Conservation (phyloP, 2,797 vertebrate genomes). For the Enteromius radiatus region DNA sequence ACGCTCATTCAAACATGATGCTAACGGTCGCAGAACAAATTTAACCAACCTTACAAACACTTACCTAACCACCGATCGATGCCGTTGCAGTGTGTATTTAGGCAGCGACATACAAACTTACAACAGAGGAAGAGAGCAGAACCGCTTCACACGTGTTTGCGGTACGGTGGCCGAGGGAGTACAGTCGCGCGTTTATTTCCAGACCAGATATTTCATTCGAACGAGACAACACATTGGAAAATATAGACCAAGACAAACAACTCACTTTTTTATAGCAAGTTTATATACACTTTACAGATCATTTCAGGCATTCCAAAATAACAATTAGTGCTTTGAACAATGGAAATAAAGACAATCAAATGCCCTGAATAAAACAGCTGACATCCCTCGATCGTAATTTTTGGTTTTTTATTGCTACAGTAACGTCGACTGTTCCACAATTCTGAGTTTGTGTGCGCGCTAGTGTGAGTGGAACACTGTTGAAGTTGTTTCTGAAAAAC, state of each 20-base stretch:
- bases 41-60: background rate
- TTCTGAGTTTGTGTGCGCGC: conserved; percentile 59
- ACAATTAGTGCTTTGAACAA: conserved; percentile 60
- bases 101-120: background rate
- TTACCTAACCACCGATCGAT: background rate
- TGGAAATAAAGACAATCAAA: conserved; percentile 67
- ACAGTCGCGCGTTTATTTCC: background rate
- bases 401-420: conserved; percentile 91
- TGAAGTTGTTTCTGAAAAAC: conserved; percentile 35
- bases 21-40: background rate
- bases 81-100: background rate
- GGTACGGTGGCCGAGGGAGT: conserved; percentile 32
- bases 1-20: background rate
- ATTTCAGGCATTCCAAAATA: conserved; percentile 75
- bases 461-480: conserved; percentile 44
- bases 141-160: conserved; percentile 21
- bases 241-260: conserved; percentile 50
- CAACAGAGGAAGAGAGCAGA: background rate
- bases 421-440: conserved; percentile 74
- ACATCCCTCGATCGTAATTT: conserved; percentile 71
- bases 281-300: conserved; percentile 85
- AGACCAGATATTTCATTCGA: background rate
- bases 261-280: conserved; percentile 78
- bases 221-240: background rate
- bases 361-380: conserved; percentile 75